Base-by-base conservation (phyloP, 2,113 vertebrate genomes). In the Channa maculata region DNA sequence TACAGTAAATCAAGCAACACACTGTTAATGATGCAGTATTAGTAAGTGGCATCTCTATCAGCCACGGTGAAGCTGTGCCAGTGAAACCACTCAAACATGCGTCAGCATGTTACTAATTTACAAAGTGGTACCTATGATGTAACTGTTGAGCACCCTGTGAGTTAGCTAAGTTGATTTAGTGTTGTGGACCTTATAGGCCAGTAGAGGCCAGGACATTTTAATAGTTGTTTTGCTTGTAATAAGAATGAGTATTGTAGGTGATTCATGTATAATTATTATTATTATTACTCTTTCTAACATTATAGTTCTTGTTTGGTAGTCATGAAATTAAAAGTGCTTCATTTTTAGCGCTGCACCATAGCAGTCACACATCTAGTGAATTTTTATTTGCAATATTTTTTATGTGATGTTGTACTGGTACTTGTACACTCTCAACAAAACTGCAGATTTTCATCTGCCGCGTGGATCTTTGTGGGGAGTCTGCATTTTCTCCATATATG, bases 171-270 rank as follows among this genome's bases (percentile, higher is more conserved):
- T 24, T 24, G 1, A 24, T 68, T 63, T 67, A 76, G 54, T 75
- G 71, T 24, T 76, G 59, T 81, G 60, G 48, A 37, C 53, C 48
- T 5, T 24, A 52, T 15, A 83, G 54, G 13, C 77, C 83, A 83
- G 83, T 58, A 75, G 80, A 80, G 80, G 64, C 63, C 79, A 72
- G 64, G 67, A 34, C 68, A 75, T 67, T 55, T 75, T 82, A 61
- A 50, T 53, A 37, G 33, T 61, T 69, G 24, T 11, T 53, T 58
- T 58, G 14, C 45, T 37, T 34, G 49, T 41, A 10, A 12, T 51
- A 5, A 37, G 62, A 71, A 24, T 24, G 24, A 24, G 24, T 24
- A 24, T 24, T 24, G 24, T 24, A 33, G 24, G 24, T 24, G 24
- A 24, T 24, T 24, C 24, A 24, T 24, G 24, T 24, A 24, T 24